Evolutionary conservation across 2,888 invertebrate species (phyloP), one percentile per base, ranked within the genome.

Genomic region (Teleiodes luculella): DNA sequence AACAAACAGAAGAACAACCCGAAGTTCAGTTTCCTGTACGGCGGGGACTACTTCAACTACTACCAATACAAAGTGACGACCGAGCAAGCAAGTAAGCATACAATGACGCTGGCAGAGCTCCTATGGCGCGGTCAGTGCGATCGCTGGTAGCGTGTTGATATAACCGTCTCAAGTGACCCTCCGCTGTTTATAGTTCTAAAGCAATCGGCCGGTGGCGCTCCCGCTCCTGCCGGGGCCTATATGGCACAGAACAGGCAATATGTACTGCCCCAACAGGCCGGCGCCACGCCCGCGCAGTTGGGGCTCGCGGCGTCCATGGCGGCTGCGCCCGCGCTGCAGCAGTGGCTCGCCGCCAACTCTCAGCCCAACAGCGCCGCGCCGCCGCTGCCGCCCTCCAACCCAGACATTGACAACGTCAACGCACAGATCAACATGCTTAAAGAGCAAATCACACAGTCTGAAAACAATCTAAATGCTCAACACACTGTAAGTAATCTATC

Each of bases 1-100:
- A 96, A 96, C 77, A 98, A 98, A 88, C 98, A 99, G 87, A 96
- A 97, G 85, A 97, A 97, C 78, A 99, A 99, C 86, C 97, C 98
- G 3, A 98, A 98, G 83, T 99, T 99, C 91, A 94, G 95, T 72
- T 99, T 99, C 90, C 92, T 99, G 58, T 98, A 97, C 88, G 98
- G 98, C 64, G 98, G 98, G 54, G 98, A 98, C 75, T 94, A 94
- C 89, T 97, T 95, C 89, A 96, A 95, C 83, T 99, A 99, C 87
- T 99, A 99, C 88, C 97, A 97, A 84, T 98, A 95, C 85, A 96
- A 97, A 93, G 98, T 98, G 70, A 95, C 95, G 52, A 94, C 97
- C 55, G 98, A 98, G 85, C 98, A 97, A 94, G 94, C 96, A 80
- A 95, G 96, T 96, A 92, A 94, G 95, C 93, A 86, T 68, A 71